Conservation (phyloP, 37 sponge, comb jelly and placozoan genomes). For the Agelas oroides region DNA sequence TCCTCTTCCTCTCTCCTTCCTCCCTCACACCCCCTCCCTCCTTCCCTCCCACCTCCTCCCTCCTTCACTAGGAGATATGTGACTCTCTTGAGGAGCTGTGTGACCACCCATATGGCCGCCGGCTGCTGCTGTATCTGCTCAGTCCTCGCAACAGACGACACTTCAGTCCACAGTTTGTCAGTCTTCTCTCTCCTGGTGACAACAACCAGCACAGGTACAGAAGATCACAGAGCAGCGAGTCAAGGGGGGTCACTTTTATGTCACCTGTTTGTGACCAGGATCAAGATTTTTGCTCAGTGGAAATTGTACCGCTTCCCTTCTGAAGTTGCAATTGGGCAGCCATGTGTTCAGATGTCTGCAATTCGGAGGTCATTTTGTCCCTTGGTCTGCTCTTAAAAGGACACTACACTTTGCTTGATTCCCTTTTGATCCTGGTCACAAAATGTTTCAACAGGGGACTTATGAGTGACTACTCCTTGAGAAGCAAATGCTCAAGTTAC, state of each 20-base stretch:
- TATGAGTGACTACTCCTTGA: too few species aligned
- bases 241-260: neutral
- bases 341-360: too few species aligned
- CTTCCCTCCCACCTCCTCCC: neutral
- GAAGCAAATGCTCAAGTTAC: too few species aligned
- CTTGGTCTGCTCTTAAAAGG: too few species aligned
- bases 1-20: neutral
- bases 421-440: too few species aligned
- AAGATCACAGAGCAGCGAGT: neutral
- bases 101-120: conserved; percentile 64
- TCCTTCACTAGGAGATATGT: conserved; percentile 64
- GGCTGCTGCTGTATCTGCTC: conserved; percentile 87
- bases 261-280: neutral
- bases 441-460: too few species aligned
- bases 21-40: neutral
- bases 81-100: conserved; percentile 64
- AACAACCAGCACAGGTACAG: conserved; percentile 69
- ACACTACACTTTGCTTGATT: too few species aligned
- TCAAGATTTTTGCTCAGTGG: neutral
- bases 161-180: conserved; percentile 75
- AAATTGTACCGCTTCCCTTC: too few species aligned
- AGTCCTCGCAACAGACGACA: conserved; percentile 63
- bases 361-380: too few species aligned
- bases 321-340: too few species aligned
- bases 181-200: conserved; percentile 80